Percentiles rank a stretch among this genome's conserved stretches.
These are phyloP conservation scores for Harpagifer antarcticus DNA, from an alignment of 2,797 vertebrate species.

Conservation along the genomic window DNA sequence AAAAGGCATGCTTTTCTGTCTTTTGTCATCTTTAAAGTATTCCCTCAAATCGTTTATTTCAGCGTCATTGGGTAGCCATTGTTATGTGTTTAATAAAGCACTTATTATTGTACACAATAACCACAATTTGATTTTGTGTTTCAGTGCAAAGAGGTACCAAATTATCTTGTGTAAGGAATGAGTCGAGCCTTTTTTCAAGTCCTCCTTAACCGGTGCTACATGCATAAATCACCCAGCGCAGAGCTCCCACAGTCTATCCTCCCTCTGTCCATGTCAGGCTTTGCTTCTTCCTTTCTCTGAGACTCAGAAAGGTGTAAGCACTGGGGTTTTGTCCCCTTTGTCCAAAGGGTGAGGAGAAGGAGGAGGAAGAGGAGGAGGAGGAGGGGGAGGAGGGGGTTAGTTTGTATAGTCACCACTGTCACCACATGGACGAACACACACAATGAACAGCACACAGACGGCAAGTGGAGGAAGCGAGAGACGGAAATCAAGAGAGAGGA, in stretches of 20 bases:
- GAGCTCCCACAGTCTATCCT: conserved; percentile 72
- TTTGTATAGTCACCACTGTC: conserved; percentile 83
- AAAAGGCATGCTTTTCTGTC: conserved; percentile 84
- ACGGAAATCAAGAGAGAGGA: conserved; percentile 84
- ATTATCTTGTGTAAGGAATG: conserved; percentile 74
- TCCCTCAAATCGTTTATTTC: conserved; percentile 62
- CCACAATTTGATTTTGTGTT: conserved; percentile 78
- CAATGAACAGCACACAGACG: conserved; percentile 84
- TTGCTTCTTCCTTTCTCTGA: conserved; percentile 88
- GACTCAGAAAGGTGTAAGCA: conserved; percentile 82
- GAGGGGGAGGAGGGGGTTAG: conserved; percentile 49
- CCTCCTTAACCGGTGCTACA: conserved; percentile 77
- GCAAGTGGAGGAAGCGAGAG: conserved; percentile 82
- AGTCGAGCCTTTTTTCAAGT: conserved; percentile 80
- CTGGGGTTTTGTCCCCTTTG: conserved; percentile 66
- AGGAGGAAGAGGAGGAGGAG: not conserved
- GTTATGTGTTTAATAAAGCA: conserved; percentile 78
- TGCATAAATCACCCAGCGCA: conserved; percentile 68
- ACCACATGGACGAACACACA: conserved; percentile 86
- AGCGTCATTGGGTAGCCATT: conserved; percentile 73
- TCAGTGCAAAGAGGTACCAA: conserved; percentile 83
- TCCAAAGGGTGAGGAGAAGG: conserved; percentile 45
- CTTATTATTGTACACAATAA: conserved; percentile 77
- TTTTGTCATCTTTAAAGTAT: conserved; percentile 47
- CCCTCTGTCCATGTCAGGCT: conserved; percentile 83